Evolutionary conservation across 1,140 invertebrate genomes (phyloP).

Genomic region (Maconellicoccus hirsutus): DNA sequence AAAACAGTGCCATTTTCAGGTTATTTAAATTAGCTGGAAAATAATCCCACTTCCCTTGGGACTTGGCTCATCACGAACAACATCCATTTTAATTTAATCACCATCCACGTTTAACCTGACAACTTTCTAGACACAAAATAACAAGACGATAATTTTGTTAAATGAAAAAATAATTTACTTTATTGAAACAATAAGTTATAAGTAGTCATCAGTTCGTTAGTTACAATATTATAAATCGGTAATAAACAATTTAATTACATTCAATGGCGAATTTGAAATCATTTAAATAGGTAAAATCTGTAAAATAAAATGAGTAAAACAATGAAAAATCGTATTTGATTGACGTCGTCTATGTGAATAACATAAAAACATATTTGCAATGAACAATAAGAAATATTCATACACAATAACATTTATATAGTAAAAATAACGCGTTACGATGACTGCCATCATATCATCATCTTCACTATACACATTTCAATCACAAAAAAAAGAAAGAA

Average conservation of each 20-base stretch:
- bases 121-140: too few relatives aligned
- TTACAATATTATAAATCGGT: conserved; percentile 22
- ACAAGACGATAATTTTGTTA: conserved; percentile 1
- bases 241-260: conserved; percentile 20
- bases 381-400: background rate
- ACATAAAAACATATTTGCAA: background rate
- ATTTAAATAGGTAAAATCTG: conserved; percentile 12
- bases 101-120: too few relatives aligned
- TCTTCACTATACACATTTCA: background rate
- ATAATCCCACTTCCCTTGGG: too few relatives aligned
- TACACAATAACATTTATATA: background rate
- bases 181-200: conserved; percentile 23
- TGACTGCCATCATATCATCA: background rate
- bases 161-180: conserved; percentile 20
- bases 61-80: too few relatives aligned
- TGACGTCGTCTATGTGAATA: background rate
- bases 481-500: background rate
- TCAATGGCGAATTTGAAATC: conserved; percentile 19
- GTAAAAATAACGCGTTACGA: background rate
- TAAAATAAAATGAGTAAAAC: conserved; percentile 10
- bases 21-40: too few relatives aligned
- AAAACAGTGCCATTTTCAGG: too few relatives aligned
- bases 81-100: too few relatives aligned
- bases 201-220: conserved; percentile 21
- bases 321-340: conserved; percentile 1